Evolutionary conservation across 2,113 vertebrate genomes (phyloP), one percentile per base, ranked within the genome.

Genomic region (Sander lucioperca): DNA sequence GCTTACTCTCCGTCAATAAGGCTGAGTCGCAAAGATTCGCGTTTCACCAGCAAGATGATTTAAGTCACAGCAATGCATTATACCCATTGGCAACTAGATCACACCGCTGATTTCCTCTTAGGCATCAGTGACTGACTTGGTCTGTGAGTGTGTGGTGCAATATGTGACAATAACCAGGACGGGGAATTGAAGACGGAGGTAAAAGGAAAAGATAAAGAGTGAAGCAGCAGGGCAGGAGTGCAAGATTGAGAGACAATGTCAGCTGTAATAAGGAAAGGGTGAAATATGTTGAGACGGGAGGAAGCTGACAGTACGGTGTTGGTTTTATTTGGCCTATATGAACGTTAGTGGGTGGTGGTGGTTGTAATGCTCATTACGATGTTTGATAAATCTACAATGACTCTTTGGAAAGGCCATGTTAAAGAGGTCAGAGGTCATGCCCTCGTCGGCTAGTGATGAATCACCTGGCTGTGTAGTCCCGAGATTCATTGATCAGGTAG

Each of bases 351-450:
- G 90, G 58, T 65, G 83, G 90, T 89, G 84, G 74, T 69, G 54
- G 68, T 30, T 89, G 84, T 81, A 87, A 86, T 81, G 62, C 83
- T 94, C 88, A 90, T 93, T 92, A 91, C 89, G 82, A 61, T 78
- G 81, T 87, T 92, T 93, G 92, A 92, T 92, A 89, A 90, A 92
- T 93, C 83, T 89, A 61, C 81, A 54, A 8, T 59, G 72, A 89
- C 76, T 83, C 77, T 66, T 78, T 61, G 30, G 68, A 76, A 39
- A 86, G 86, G 89, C 85, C 84, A 74, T 43, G 67, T 33, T 82
- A 64, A 72, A 72, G 61, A 76, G 89, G 79, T 76, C 87, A 85
- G 45, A 85, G 89, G 86, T 78, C 85, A 79, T 48, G 48, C 69
- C 84, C 67, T 59, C 47, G 14, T 80, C 86, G 74, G 81, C 70